These are phyloP conservation scores for Malaclemys terrapin DNA, from an alignment of 2,113 vertebrate species.

Conservation along the genomic window DNA sequence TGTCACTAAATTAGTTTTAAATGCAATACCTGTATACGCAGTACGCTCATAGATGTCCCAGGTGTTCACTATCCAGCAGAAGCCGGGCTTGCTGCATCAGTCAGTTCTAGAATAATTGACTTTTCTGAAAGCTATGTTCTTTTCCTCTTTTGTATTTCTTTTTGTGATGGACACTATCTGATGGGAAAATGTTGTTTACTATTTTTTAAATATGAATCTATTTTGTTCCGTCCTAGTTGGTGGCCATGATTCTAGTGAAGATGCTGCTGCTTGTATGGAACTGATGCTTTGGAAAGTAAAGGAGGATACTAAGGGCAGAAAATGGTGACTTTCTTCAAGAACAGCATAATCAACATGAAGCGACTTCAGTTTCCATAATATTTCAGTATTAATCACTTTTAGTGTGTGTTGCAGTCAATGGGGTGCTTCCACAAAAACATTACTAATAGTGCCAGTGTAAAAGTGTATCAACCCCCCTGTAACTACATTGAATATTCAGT, in stretches of 20 bases:
- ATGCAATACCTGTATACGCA: not conserved
- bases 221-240: slow-evolving; percentile 47
- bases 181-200: not conserved
- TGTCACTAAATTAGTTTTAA: not conserved
- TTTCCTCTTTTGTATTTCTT: not conserved
- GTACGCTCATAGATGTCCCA: not conserved
- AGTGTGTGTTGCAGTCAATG: not conserved
- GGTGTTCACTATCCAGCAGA: not conserved
- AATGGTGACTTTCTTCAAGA: slow-evolving; percentile 44
- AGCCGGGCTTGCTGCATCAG: not conserved
- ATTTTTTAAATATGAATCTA: not conserved
- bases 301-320: slow-evolving; percentile 81
- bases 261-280: slow-evolving; percentile 85
- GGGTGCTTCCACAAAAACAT: not conserved
- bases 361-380: not conserved
- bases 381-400: not conserved
- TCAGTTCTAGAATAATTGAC: not conserved
- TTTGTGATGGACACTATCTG: not conserved
- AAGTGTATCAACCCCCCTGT: not conserved
- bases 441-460: not conserved
- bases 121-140: not conserved
- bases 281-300: slow-evolving; percentile 86
- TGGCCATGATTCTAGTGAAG: slow-evolving; percentile 83
- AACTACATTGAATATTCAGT: not conserved
- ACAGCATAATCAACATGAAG: not conserved